Base-by-base conservation (phyloP, 2,113 vertebrate genomes). In the Chionodraco myersi region DNA sequence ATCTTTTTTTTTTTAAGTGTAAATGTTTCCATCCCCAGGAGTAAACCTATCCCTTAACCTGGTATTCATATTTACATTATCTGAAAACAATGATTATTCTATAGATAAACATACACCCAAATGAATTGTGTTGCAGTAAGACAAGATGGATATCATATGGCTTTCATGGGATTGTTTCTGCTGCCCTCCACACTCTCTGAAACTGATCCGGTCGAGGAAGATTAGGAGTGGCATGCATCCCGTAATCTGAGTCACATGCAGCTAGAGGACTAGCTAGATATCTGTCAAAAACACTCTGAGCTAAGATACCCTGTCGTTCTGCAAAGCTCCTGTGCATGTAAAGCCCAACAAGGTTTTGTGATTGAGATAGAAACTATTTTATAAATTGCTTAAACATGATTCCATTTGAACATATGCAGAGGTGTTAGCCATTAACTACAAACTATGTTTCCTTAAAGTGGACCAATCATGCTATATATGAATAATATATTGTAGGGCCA, bases 181-280 rank as follows among this genome's bases (percentile, higher is more conserved):
- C 66, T 65, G 53, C 36, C 75, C 68, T 86, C 52, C 69, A 76
- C 75, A 88, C 83, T 81, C 83, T 69, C 73, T 85, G 89, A 92
- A 94, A 88, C 65, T 89, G 91, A 93, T 93, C 91, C 69, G 14
- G 63, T 36, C 57, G 75, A 87, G 80, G 83, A 75, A 86, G 91
- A 91, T 93, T 92, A 93, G 84, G 83, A 86, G 82, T 59, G 78
- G 74, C 86, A 73, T 88, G 87, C 71, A 84, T 30, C 67, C 83
- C 88, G 88, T 92, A 94, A 95, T 92, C 90, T 79, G 88, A 88
- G 84, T 92, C 92, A 91, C 90, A 91, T 91, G 91, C 73, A 75
- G 80, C 65, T 26, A 47, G 82, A 88, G 48, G 83, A 88, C 77
- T 75, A 79, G 79, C 83, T 64, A 36, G 54, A 82, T 86, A 87